Base-by-base conservation (phyloP, 2,888 invertebrate species). In the Mesorhabditis belari region DNA sequence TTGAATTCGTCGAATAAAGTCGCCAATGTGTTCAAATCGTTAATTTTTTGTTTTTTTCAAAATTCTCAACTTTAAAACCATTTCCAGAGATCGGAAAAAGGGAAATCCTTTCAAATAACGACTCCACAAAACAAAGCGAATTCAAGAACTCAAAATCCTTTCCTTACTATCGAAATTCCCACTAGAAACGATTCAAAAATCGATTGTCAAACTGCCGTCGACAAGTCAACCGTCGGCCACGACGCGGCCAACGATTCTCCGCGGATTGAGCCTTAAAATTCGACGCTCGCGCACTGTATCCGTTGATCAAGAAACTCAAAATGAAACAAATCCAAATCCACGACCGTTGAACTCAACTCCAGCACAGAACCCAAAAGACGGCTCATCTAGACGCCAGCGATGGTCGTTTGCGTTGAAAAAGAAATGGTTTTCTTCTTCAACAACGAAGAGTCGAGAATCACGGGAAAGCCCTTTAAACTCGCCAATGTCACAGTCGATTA, bases 391-490 rank as follows among this genome's bases (percentile, higher is more conserved):
- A 27, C 70, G 69, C 35, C 74, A 75, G 61, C 61, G 71, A n/a
- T 75, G 75, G 75, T 69, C 70, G 44, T 75, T 74, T 60, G 75
- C 75, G 19, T 58, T 75, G 29, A 71, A 70, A 60, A 63, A 70
- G 25, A 62, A 71, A 12, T 75, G 75, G 75, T 75, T 75, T 58
- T 70, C 70, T n/a, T 69, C 70, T 26, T 65, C 66, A 5, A 64
- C 70, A 3, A 29, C 58, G 27, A 49, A 21, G 27, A 63, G 57
- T 51, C 60, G 70, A 49, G 64, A 66, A 49, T 61, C 63, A 56
- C 62, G 63, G 54, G 67, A 67, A 57, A 57, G 27, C 25, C 55
- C 24, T 54, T 54, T 35, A n/a, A 35, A 19, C 62, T 58, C 17
- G 35, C 64, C 28, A 49, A 55, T 21, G 58, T 55, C 44, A 58